Evolutionary conservation across 2,113 vertebrate species (phyloP).

Genomic region (Prietella phreatophila): DNA sequence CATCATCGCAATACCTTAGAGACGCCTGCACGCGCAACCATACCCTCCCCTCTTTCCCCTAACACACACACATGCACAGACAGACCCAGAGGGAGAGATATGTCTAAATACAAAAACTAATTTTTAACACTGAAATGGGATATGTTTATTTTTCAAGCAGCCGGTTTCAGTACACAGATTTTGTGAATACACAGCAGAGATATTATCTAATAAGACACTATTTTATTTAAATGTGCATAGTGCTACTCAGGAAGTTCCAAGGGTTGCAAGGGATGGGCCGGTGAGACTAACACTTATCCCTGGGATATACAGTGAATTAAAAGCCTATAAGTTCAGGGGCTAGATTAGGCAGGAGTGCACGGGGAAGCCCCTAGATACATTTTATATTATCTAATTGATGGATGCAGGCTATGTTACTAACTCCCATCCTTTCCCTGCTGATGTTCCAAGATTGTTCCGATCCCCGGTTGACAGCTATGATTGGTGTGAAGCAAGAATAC

Average conservation of each 20-base stretch:
- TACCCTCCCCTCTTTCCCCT: background rate
- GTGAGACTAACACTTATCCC: conserved; percentile 25
- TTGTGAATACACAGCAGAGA: background rate
- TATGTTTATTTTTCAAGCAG: background rate
- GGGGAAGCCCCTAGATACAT: background rate
- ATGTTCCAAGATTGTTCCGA: background rate
- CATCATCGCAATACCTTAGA: conserved; percentile 62
- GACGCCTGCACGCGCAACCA: background rate
- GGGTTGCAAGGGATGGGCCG: background rate
- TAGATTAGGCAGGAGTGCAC: background rate
- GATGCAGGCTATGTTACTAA: background rate
- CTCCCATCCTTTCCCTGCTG: background rate
- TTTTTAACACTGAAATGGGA: background rate
- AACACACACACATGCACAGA: background rate
- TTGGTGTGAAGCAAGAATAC: background rate
- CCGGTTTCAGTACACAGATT: background rate
- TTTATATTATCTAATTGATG: conserved; percentile 15
- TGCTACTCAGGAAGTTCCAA: background rate
- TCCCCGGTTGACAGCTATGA: background rate
- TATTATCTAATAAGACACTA: background rate
- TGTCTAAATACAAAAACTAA: conserved; percentile 10
- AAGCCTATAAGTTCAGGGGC: background rate
- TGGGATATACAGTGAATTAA: background rate
- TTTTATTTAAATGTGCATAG: background rate
- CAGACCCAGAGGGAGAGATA: background rate